Evolutionary conservation across 2,113 vertebrate genomes (phyloP), one percentile per base, ranked within the genome.

Genomic region (Heptranchias perlo): DNA sequence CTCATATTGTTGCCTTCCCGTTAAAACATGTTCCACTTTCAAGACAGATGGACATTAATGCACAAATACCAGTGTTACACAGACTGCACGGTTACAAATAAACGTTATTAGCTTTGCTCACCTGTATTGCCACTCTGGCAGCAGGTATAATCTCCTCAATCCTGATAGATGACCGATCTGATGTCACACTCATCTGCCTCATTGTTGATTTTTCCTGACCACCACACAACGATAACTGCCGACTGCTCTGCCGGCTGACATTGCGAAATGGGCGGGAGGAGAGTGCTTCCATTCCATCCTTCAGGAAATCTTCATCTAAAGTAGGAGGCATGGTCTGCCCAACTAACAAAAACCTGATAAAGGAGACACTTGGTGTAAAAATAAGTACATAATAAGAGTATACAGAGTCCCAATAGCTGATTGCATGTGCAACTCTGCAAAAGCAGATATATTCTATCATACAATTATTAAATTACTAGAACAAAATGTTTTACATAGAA

Each of bases 131-230:
- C 0, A 99, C 99, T 76, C 99, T 98, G 13, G 99, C 99, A 28
- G 99, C 99, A 65, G 99, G 99, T 96, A 99, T 99, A 96, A 99
- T 99, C 96, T 99, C 99, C 96, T 99, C 99, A 0, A 99, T 99
- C 96, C 99, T 97, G 95, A 99, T 99, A 96, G 99, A 99, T 52
- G 99, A 99, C 96, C 99, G 98, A 96, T 99, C 99, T 4, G 99
- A 99, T 96, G 96, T 95, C 94, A 99, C 98, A 0, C 99, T 99
- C 97, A 99, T 98, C 97, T 99, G 99, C 28, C 99, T 97, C 97
- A 99, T 99, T 69, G 99, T 99, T 4, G 98, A 98, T 96, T 99
- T 99, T 97, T 99, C 99, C 0, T 99, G 99, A 4, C 99, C 99
- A 1, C 99, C 99, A 96, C 99, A 99, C 0, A 99, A 98, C 16